Conservation (phyloP, 2,797 vertebrate genomes). For the Apodemus agrarius region DNA sequence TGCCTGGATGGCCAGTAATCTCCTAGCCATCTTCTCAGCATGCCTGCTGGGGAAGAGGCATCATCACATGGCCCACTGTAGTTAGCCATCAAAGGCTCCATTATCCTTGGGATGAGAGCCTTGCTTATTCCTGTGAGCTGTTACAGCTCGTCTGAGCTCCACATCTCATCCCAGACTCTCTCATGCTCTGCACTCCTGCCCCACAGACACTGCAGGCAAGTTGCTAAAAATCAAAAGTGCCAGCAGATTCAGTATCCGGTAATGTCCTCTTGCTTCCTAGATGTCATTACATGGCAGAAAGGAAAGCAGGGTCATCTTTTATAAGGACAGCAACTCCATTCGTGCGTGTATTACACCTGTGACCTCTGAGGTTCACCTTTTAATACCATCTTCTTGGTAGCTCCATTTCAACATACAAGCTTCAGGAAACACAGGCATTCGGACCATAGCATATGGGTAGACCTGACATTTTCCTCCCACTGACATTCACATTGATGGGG, state of each 20-base stretch:
- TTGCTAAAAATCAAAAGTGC: neutral
- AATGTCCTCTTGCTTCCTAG: neutral
- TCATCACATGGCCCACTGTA: neutral
- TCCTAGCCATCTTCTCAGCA: neutral
- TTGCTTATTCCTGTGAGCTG: neutral
- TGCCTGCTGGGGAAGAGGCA: neutral
- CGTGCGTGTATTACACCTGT: neutral
- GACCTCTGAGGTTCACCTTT: neutral
- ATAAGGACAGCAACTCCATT: neutral
- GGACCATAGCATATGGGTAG: neutral
- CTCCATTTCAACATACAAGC: neutral
- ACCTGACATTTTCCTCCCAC: neutral
- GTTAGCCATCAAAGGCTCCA: neutral
- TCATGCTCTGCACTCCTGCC: neutral
- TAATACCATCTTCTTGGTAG: neutral
- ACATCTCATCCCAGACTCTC: neutral
- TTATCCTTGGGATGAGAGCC: neutral
- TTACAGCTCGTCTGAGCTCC: neutral
- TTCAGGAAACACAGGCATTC: neutral
- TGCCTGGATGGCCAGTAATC: neutral
- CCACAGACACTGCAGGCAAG: neutral
- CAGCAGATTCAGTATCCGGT: neutral
- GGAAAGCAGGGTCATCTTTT: neutral
- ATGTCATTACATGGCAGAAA: neutral
- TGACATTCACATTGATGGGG: accelerated